Evolutionary conservation across 2,888 invertebrate genomes (phyloP).

Genomic region (Papilio elwesi): DNA sequence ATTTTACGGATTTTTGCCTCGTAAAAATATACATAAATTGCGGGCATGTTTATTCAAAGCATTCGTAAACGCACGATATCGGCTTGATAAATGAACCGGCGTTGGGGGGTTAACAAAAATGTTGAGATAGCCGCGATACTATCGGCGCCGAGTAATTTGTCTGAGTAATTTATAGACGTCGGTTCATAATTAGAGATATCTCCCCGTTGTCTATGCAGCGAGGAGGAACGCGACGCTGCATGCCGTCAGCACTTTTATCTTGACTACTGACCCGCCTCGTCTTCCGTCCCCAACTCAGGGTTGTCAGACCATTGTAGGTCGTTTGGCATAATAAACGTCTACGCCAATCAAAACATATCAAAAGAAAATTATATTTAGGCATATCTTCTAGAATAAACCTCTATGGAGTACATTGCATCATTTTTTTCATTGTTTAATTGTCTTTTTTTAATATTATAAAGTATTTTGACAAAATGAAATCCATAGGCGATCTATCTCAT

Average conservation of each 20-base stretch:
- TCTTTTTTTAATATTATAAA: too few species aligned
- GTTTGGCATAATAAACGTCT: background rate
- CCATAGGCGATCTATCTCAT: too few species aligned
- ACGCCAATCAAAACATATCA: background rate
- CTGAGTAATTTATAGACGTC: slow-evolving; percentile 62
- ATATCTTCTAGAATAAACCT: background rate
- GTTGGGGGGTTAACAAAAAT: slow-evolving; percentile 62
- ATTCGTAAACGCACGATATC: slow-evolving; percentile 52
- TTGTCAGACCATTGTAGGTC: background rate
- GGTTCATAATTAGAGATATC: slow-evolving; percentile 65
- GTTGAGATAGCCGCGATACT: slow-evolving; percentile 56
- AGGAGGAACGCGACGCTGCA: slow-evolving; percentile 25
- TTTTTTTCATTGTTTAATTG: background rate
- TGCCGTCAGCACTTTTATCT: slow-evolving; percentile 37
- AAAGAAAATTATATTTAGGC: background rate
- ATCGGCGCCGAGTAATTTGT: slow-evolving; percentile 64
- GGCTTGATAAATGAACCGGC: slow-evolving; percentile 57
- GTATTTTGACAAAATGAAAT: too few species aligned
- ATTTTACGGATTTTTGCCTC: too few species aligned
- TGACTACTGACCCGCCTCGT: slow-evolving; percentile 36
- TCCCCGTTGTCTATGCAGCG: slow-evolving; percentile 42
- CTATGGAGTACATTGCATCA: background rate
- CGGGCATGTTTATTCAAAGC: slow-evolving; percentile 42
- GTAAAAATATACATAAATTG: slow-evolving; percentile 37
- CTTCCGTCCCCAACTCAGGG: slow-evolving; percentile 25